Conservation (phyloP, 2,888 invertebrate genomes). For the Eilema depressum region DNA sequence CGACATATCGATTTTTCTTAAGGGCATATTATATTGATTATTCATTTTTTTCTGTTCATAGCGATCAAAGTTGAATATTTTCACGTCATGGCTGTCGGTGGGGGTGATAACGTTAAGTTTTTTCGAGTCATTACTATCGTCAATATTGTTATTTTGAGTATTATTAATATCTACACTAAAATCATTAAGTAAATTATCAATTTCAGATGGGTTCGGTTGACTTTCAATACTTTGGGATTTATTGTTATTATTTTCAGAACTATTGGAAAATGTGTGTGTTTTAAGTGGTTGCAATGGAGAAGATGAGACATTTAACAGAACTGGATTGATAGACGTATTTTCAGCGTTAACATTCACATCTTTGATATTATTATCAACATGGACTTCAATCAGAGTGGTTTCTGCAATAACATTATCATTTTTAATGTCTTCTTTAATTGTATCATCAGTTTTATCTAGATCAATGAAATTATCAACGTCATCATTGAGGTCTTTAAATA, state of each 20-base stretch:
- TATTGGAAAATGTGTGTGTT: constrained; percentile 79
- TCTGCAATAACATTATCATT: constrained; percentile 77
- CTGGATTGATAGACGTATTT: constrained; percentile 74
- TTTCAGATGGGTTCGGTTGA: constrained; percentile 72
- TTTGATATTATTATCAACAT: constrained; percentile 78
- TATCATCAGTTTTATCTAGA: constrained; percentile 66
- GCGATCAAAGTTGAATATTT: constrained; percentile 85
- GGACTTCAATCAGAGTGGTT: constrained; percentile 81
- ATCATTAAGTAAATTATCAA: constrained; percentile 77
- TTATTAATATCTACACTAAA: constrained; percentile 67
- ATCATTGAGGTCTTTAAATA: constrained; percentile 80
- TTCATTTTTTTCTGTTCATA: constrained; percentile 80
- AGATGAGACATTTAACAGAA: constrained; percentile 80
- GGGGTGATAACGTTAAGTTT: constrained; percentile 60
- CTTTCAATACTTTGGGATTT: constrained; percentile 73
- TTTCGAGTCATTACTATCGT: constrained; percentile 50
- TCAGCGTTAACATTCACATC: constrained; percentile 67
- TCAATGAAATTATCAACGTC: constrained; percentile 77
- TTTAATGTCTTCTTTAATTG: constrained; percentile 61
- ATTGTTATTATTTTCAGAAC: constrained; percentile 78
- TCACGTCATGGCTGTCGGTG: constrained; percentile 74
- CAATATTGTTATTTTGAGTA: constrained; percentile 65
- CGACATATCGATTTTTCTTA: constrained; percentile 81
- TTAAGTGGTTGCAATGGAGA: constrained; percentile 82
- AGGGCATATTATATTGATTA: constrained; percentile 70